Conservation (phyloP, 2,888 invertebrate species). For the Eupithecia centaureata region DNA sequence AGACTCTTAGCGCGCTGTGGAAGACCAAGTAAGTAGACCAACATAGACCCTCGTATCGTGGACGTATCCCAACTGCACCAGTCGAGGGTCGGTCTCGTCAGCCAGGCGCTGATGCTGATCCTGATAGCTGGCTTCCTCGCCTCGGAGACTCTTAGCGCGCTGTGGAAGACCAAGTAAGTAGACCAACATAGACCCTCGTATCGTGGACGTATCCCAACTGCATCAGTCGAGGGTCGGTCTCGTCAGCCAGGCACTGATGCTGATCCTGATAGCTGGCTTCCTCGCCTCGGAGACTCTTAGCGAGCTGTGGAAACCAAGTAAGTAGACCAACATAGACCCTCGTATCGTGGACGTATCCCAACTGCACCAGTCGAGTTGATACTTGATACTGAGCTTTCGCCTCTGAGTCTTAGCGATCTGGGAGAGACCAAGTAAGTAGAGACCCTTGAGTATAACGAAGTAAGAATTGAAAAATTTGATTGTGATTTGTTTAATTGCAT, state of each 20-base stretch:
- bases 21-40: conserved; percentile 90
- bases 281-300: conserved; percentile 95
- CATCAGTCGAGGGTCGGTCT: conserved; percentile 95
- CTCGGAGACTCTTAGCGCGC: conserved; percentile 95
- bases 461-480: too few species aligned
- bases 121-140: conserved; percentile 94
- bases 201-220: conserved; percentile 91
- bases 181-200: not conserved
- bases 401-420: conserved; percentile 94
- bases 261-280: conserved; percentile 93
- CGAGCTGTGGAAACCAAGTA: conserved; percentile 97
- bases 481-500: too few species aligned
- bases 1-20: conserved; percentile 96
- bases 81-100: conserved; percentile 93
- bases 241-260: conserved; percentile 93
- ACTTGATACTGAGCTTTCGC: conserved; percentile 94
- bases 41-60: conserved; percentile 53
- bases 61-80: conserved; percentile 95
- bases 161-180: conserved; percentile 95
- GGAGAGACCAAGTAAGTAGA: conserved; percentile 94
- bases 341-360: conserved; percentile 89
- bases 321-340: conserved; percentile 56
- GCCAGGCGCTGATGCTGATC: conserved; percentile 94
- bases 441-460: too few species aligned
- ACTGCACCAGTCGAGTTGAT: conserved; percentile 95